Conservation (phyloP, 2,797 vertebrate genomes). For the Moxostoma hubbsi region DNA sequence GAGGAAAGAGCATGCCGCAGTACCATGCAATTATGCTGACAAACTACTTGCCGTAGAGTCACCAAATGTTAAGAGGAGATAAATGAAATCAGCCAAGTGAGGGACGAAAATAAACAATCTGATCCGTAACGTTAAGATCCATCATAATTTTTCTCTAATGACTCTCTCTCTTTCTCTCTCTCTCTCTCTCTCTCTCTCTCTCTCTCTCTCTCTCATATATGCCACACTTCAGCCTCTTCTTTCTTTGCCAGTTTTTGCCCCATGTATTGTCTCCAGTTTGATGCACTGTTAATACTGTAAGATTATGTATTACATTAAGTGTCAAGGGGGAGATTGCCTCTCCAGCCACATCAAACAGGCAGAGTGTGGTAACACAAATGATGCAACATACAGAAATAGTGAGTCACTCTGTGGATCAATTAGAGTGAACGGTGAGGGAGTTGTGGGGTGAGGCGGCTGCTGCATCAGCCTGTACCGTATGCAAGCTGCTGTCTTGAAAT, state of each 20-base stretch:
- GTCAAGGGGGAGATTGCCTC: conserved; percentile 23
- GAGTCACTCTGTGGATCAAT: conserved; percentile 51
- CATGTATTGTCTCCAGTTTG: conserved; percentile 22
- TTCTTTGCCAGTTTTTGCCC: neutral
- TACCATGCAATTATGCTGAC: conserved; percentile 55
- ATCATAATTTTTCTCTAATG: conserved; percentile 53
- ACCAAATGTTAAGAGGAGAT: conserved; percentile 53
- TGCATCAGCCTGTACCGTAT: conserved; percentile 21
- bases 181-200: conserved; percentile 25
- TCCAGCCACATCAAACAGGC: conserved; percentile 49
- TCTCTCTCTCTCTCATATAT: conserved; percentile 10
- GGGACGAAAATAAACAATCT: conserved; percentile 42
- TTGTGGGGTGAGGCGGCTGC: conserved; percentile 9
- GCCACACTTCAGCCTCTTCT: conserved; percentile 4
- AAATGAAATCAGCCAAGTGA: conserved; percentile 47
- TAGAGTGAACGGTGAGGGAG: conserved; percentile 37
- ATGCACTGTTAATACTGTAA: conserved; percentile 14
- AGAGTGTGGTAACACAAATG: conserved; percentile 52
- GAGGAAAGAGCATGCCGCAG: conserved; percentile 12
- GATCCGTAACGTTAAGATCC: conserved; percentile 49
- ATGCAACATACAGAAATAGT: conserved; percentile 62
- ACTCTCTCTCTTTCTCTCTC: neutral
- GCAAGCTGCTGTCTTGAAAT: conserved; percentile 6
- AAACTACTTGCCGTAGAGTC: conserved; percentile 41
- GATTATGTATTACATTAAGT: conserved; percentile 39